These are phyloP conservation scores for Scomber japonicus DNA, from an alignment of 2,113 vertebrate species.

Conservation along the genomic window DNA sequence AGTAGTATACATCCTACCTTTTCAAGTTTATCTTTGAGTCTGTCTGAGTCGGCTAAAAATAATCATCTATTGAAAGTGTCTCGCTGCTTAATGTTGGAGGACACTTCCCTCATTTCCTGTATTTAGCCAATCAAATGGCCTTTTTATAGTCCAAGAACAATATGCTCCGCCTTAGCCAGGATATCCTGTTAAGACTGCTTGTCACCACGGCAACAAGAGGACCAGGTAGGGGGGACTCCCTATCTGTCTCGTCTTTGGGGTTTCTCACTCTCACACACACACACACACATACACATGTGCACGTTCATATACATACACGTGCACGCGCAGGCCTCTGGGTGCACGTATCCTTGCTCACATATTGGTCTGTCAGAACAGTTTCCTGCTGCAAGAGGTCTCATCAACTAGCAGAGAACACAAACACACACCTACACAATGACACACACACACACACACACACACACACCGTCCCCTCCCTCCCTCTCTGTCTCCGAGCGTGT, in stretches of 20 bases:
- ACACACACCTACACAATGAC: neutral
- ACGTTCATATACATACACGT: constrained; percentile 18
- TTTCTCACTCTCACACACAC: constrained; percentile 3
- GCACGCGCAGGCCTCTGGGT: constrained; percentile 21
- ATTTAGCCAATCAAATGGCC: constrained; percentile 76
- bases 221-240: constrained; percentile 42
- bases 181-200: constrained; percentile 84
- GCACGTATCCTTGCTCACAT: constrained; percentile 47
- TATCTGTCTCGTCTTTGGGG: constrained; percentile 21
- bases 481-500: constrained; percentile 83
- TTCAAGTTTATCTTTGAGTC: constrained; percentile 26
- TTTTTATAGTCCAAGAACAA: constrained; percentile 82
- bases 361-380: constrained; percentile 50
- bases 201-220: constrained; percentile 77
- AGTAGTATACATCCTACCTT: constrained; percentile 13
- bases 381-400: constrained; percentile 50
- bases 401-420: constrained; percentile 38
- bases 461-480: neutral
- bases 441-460: constrained; percentile 10
- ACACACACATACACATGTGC: constrained; percentile 5
- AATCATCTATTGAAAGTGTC: constrained; percentile 67
- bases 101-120: constrained; percentile 79
- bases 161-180: constrained; percentile 77
- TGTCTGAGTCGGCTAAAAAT: constrained; percentile 58
- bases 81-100: constrained; percentile 53